Evolutionary conservation across 2,888 invertebrate genomes (phyloP).

Genomic region (Tubulanus polymorphus): DNA sequence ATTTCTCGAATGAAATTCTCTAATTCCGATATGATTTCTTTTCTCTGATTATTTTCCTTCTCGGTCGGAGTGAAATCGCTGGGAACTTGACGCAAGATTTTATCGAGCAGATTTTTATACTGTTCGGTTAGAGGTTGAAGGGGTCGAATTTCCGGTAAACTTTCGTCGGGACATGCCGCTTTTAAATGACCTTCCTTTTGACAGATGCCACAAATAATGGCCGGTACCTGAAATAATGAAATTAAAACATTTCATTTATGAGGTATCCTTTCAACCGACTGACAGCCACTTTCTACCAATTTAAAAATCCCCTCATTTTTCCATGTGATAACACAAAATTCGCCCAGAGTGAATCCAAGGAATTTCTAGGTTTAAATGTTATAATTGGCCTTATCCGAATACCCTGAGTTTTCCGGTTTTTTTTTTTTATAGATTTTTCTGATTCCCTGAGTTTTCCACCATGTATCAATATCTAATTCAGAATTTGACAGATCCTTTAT

Average conservation of each 20-base stretch:
- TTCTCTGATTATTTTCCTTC: conserved; percentile 25
- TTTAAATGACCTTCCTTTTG: conserved; percentile 57
- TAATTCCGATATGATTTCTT: conserved; percentile 47
- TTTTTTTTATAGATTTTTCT: no score
- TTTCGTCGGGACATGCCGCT: conserved; percentile 56
- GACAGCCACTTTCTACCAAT: no score
- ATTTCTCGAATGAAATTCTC: conserved; percentile 41
- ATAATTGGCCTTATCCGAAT: no score
- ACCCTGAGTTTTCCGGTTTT: no score
- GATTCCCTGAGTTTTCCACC: no score
- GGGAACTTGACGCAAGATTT: conserved; percentile 47
- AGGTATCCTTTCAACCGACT: not conserved
- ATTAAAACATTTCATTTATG: conserved; percentile 17
- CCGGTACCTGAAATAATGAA: conserved; percentile 34
- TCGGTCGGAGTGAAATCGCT: conserved; percentile 37
- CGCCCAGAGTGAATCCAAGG: no score
- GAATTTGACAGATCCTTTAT: no score
- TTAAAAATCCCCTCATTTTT: no score
- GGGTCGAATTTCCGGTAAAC: conserved; percentile 50
- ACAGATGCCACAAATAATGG: conserved; percentile 55
- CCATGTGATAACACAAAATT: no score
- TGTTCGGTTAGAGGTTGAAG: conserved; percentile 47
- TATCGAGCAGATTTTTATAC: conserved; percentile 41
- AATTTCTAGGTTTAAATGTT: no score
- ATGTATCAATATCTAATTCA: no score